Percentiles rank a stretch among this genome's conserved stretches.
Conservation (phyloP, 2,113 vertebrate genomes). For the Notechis scutatus region DNA sequence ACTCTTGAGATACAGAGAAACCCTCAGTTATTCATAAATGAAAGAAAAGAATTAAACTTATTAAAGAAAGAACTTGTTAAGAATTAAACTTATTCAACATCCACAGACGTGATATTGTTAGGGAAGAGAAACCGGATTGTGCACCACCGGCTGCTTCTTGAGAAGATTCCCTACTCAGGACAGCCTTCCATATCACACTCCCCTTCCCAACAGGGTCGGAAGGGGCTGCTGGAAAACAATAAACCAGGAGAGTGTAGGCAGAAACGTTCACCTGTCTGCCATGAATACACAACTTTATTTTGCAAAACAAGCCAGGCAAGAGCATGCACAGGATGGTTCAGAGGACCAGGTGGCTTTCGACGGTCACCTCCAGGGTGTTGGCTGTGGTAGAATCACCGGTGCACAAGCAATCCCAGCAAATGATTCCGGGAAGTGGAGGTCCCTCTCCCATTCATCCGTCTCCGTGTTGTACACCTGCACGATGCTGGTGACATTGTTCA, state of each 20-base stretch:
- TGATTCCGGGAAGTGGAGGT: slow-evolving; percentile 94
- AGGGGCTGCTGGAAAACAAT: slow-evolving; percentile 12
- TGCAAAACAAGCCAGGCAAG: background rate
- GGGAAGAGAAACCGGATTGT: background rate
- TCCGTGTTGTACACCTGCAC: slow-evolving; percentile 96
- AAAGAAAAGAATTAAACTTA: background rate
- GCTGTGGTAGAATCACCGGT: slow-evolving; percentile 82
- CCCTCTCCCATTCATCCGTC: slow-evolving; percentile 93
- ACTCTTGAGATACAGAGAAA: background rate
- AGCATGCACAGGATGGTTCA: background rate
- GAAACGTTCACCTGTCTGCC: background rate
- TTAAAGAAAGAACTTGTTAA: too few species aligned
- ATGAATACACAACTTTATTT: background rate
- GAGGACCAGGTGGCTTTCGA: accelerated
- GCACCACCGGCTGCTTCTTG: background rate
- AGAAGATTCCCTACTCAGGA: background rate
- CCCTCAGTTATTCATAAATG: background rate
- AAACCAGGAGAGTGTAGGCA: slow-evolving; percentile 18
- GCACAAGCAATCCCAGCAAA: slow-evolving; percentile 90
- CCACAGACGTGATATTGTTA: background rate
- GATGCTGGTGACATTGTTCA: slow-evolving; percentile 95
- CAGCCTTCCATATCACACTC: slow-evolving; percentile 31
- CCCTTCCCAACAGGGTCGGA: slow-evolving; percentile 9
- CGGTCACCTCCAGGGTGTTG: slow-evolving; percentile 69
- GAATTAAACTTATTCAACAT: background rate